These are phyloP conservation scores for Ramazzottius varieornatus DNA, from an alignment of 2,888 invertebrate species.

Conservation along the genomic window DNA sequence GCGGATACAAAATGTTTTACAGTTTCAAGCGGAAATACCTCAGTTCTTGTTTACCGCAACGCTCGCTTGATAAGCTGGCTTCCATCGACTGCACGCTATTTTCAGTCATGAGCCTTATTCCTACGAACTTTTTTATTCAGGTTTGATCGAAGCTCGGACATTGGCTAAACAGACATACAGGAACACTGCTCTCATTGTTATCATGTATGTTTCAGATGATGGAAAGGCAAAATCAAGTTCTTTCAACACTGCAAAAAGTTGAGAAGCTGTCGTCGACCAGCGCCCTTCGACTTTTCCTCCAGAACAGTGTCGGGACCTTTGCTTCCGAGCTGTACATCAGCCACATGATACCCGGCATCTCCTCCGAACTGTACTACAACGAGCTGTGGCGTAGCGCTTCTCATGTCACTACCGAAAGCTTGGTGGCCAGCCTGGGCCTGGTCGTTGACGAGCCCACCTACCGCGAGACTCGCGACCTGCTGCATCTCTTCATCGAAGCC, in stretches of 20 bases:
- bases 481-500: not conserved
- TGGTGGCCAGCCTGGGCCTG: not conserved
- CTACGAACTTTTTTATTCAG: too few species aligned
- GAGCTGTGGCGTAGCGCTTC: not conserved
- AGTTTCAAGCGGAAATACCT: too few species aligned
- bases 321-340: not conserved
- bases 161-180: too few species aligned
- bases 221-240: not conserved
- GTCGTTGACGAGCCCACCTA: not conserved
- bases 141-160: too few species aligned
- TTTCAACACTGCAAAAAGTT: not conserved
- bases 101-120: too few species aligned
- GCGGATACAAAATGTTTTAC: too few species aligned
- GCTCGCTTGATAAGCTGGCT: too few species aligned
- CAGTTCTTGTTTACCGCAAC: too few species aligned
- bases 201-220: not conserved
- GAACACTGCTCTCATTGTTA: too few species aligned
- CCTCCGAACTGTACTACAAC: not conserved
- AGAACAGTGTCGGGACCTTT: not conserved
- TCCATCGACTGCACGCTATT: too few species aligned
- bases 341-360: not conserved
- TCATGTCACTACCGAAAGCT: not conserved
- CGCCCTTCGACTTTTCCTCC: not conserved
- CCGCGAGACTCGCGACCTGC: not conserved
- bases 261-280: not conserved